Conservation (phyloP, 2,797 vertebrate species). For the Dicrostonyx torquatus region DNA sequence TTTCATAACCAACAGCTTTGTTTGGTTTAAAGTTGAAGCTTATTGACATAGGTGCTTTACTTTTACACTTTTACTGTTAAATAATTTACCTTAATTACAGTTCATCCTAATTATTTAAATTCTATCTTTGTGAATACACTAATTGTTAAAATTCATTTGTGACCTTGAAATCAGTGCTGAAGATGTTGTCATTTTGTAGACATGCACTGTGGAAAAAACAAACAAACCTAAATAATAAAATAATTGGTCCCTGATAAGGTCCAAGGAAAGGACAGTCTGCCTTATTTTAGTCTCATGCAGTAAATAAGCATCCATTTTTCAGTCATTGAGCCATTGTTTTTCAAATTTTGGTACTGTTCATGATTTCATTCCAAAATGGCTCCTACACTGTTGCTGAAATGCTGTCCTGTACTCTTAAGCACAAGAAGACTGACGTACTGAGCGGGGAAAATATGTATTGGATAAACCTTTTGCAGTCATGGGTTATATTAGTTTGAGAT, state of each 20-base stretch:
- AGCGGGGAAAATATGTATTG: constrained; percentile 9
- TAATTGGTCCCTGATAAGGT: neutral
- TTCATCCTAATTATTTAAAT: constrained; percentile 9
- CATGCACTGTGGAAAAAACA: neutral
- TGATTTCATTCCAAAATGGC: neutral
- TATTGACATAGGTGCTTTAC: neutral
- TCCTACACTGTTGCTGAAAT: neutral
- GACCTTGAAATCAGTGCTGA: neutral
- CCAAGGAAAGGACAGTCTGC: neutral
- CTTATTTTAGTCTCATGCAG: neutral
- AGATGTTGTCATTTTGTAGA: neutral
- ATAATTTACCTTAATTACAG: constrained; percentile 2
- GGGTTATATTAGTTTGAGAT: neutral
- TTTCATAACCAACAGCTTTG: constrained; percentile 29
- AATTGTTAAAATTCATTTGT: constrained; percentile 33
- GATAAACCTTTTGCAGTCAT: neutral
- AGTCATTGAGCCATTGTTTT: neutral
- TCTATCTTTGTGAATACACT: constrained; percentile 36
- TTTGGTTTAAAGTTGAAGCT: constrained; percentile 14
- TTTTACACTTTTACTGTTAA: constrained; percentile 33
- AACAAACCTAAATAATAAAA: neutral
- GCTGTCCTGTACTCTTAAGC: neutral
- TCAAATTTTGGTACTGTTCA: neutral
- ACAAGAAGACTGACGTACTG: neutral
- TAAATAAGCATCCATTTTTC: neutral